These are phyloP conservation scores for Glyphotaelius pellucidus DNA, from an alignment of 2,888 invertebrate genomes.

Conservation along the genomic window DNA sequence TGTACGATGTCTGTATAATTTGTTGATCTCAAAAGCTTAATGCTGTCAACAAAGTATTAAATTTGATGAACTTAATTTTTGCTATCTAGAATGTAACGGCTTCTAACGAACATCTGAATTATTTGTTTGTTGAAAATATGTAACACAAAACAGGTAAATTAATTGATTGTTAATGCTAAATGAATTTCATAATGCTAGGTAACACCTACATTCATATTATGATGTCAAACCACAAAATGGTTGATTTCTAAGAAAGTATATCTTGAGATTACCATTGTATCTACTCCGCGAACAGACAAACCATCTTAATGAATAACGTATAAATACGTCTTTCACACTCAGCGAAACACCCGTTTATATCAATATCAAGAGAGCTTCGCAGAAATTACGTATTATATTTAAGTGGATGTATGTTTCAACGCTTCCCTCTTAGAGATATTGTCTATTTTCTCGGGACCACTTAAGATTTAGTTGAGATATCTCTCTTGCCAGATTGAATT, in stretches of 20 bases:
- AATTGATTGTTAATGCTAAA: neutral
- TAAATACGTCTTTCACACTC: neutral
- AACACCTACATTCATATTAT: neutral
- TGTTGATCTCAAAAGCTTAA: too few species aligned
- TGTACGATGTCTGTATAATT: too few species aligned
- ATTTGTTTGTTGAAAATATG: too few species aligned
- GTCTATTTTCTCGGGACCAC: constrained; percentile 52
- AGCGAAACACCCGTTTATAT: constrained; percentile 27
- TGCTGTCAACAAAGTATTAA: too few species aligned
- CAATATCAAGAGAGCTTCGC: constrained; percentile 35
- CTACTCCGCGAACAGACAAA: neutral
- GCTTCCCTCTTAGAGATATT: constrained; percentile 44
- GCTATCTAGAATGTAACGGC: too few species aligned
- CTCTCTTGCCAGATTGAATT: constrained; percentile 57
- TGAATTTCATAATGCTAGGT: neutral
- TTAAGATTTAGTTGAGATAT: constrained; percentile 61
- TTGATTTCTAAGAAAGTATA: neutral
- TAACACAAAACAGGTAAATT: too few species aligned
- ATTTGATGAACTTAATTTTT: too few species aligned
- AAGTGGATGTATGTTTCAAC: constrained; percentile 52
- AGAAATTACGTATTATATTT: constrained; percentile 34
- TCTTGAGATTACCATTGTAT: neutral
- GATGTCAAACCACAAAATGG: neutral
- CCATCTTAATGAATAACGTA: neutral
- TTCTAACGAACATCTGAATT: too few species aligned